A percentile compares a stretch with the other conserved stretches of the same genome.
These are phyloP conservation scores for Merluccius polli DNA, from an alignment of 2,797 vertebrate genomes.

Conservation along the genomic window DNA sequence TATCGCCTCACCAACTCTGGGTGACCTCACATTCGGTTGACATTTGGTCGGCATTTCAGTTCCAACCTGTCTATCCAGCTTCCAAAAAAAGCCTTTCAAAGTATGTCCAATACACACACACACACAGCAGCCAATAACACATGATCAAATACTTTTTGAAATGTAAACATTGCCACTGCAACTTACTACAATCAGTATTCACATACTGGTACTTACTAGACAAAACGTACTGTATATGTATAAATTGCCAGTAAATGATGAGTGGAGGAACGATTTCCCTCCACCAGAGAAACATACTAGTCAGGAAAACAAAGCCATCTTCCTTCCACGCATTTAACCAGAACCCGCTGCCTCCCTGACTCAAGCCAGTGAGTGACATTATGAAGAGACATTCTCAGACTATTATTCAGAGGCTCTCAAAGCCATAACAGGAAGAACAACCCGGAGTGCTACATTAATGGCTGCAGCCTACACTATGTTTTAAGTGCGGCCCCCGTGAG, in stretches of 20 bases:
- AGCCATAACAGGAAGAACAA: conserved; percentile 37
- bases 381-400: conserved; percentile 27
- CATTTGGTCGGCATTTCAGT: no score
- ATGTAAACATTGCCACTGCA: not conserved
- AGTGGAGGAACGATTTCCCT: not conserved
- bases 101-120: no score
- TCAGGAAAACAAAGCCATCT: not conserved
- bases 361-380: conserved; percentile 42
- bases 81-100: no score
- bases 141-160: not conserved
- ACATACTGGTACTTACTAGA: no score
- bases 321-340: conserved; percentile 17
- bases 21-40: not conserved
- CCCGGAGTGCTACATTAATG: conserved; percentile 50
- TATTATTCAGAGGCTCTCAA: conserved; percentile 44
- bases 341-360: conserved; percentile 32
- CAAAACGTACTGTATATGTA: no score
- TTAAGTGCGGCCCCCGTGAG: conserved; percentile 59
- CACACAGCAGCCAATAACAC: not conserved
- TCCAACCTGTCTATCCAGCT: no score
- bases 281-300: not conserved
- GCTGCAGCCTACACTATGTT: conserved; percentile 49
- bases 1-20: not conserved
- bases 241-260: no score
- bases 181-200: no score